Evolutionary conservation across 64 coral and sea anemone genomes (phyloP).

Genomic region (Montipora efflorescens): DNA sequence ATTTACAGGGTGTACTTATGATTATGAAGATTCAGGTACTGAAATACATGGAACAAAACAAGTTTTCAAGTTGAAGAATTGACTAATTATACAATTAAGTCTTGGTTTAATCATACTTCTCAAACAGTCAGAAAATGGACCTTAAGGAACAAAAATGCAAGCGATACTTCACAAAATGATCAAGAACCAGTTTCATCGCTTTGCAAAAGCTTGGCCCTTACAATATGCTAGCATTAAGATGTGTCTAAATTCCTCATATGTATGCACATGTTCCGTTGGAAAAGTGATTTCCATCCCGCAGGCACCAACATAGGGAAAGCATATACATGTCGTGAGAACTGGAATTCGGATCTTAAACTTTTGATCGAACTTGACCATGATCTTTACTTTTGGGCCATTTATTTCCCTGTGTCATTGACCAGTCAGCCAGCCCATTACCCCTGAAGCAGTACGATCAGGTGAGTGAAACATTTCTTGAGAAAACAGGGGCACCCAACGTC

Average conservation of each 20-base stretch:
- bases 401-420: conserved; percentile 43
- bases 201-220: conserved; percentile 46
- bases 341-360: conserved; percentile 20
- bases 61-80: too few relatives aligned
- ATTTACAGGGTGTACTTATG: too few relatives aligned
- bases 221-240: conserved; percentile 50
- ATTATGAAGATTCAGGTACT: too few relatives aligned
- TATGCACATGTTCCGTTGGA: conserved; percentile 62
- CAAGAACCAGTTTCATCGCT: background rate
- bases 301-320: conserved; percentile 69
- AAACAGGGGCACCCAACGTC: too few relatives aligned
- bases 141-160: background rate
- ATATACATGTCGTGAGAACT: conserved; percentile 30
- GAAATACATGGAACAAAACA: too few relatives aligned
- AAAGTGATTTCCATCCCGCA: conserved; percentile 69
- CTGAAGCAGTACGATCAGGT: conserved; percentile 64
- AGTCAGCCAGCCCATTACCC: conserved; percentile 71
- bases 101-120: too few relatives aligned
- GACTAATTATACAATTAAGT: too few relatives aligned
- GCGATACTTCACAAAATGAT: background rate
- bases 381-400: conserved; percentile 36
- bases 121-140: background rate
- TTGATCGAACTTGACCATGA: conserved; percentile 45
- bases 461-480: conserved; percentile 20
- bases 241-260: conserved; percentile 59